Evolutionary conservation across 2,113 vertebrate species (phyloP).

Genomic region (Diadophis punctatus): DNA sequence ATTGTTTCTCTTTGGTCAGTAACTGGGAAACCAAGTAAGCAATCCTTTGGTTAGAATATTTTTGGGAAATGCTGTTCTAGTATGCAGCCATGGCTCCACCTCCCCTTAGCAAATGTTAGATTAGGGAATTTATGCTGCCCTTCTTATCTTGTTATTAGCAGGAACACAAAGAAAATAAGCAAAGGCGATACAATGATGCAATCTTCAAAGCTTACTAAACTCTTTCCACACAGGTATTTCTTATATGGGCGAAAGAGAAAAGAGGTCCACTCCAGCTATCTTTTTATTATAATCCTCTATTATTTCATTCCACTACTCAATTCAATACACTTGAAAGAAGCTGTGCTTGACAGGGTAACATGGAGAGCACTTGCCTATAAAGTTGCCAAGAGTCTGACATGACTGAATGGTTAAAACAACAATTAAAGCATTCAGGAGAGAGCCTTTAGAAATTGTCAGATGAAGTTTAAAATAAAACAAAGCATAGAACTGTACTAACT

Average conservation of each 20-base stretch:
- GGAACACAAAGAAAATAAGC: not conserved
- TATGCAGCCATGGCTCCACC: not conserved
- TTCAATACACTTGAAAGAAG: not conserved
- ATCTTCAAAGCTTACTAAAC: not conserved
- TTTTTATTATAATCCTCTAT: not conserved
- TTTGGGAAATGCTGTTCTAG: not conserved
- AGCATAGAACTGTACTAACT: not conserved
- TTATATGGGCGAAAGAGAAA: not conserved
- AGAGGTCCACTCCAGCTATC: not conserved
- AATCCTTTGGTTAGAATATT: not conserved
- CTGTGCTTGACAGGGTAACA: not conserved
- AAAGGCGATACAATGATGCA: not conserved
- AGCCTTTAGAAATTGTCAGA: not conserved
- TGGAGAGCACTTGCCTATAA: not conserved
- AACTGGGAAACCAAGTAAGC: not conserved
- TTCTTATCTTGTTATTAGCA: not conserved
- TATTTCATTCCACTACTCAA: not conserved
- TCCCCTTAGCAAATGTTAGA: not conserved
- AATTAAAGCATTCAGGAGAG: not conserved
- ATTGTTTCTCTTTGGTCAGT: not conserved
- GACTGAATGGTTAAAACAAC: not conserved
- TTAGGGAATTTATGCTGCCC: not conserved
- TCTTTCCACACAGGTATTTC: not conserved
- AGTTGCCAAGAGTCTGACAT: not conserved
- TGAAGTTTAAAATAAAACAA: not conserved